Evolutionary conservation across 2,797 vertebrate genomes (phyloP), one percentile per base, ranked within the genome.

Genomic region (Melanotaenia boesemani): DNA sequence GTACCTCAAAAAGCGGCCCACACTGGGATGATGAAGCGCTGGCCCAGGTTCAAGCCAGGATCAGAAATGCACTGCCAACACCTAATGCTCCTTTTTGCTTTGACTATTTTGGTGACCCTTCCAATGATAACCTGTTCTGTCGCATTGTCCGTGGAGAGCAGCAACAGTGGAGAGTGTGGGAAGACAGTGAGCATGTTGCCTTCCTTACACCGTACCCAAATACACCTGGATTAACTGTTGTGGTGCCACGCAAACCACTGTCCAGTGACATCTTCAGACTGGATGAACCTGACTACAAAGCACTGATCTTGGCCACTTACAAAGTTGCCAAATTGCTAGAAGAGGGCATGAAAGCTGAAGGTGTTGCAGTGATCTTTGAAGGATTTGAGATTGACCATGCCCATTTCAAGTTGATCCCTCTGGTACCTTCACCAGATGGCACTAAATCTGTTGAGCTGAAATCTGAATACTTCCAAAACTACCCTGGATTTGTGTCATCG

Each of bases 141-240:
- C 91, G 90, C 20, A 95, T 96, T 80, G 90, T 96, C 12, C 89
- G 90, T 28, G 95, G 95, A n/a, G 88, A 94, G 70, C 91, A 95
- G 81, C 72, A 91, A 78, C 95, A 96, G 70, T 96, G 95, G 95
- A 90, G 95, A 68, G 89, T 96, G 32, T 96, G 95, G 95, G 95
- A 96, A 68, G 95, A 96, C 80, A 89, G 64, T 63, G 75, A 90
- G 57, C 92, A 95, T 80, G 93, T 95, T 52, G 94, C 95, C 3
- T 95, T 96, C 60, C 90, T 96, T 4, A 95, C 94, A 54, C 95
- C 95, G 11, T 95, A 93, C 82, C 94, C 95, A 70, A 95, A 94
- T 68, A 91, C 88, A 69, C 94, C 94, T 44, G 95, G 95, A 22
- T 13, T 92, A 32, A 95, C 95, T n/a, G 90, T 95, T 70, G 81